Conservation (phyloP, 1,140 invertebrate genomes). For the Magallana ariakensis region DNA sequence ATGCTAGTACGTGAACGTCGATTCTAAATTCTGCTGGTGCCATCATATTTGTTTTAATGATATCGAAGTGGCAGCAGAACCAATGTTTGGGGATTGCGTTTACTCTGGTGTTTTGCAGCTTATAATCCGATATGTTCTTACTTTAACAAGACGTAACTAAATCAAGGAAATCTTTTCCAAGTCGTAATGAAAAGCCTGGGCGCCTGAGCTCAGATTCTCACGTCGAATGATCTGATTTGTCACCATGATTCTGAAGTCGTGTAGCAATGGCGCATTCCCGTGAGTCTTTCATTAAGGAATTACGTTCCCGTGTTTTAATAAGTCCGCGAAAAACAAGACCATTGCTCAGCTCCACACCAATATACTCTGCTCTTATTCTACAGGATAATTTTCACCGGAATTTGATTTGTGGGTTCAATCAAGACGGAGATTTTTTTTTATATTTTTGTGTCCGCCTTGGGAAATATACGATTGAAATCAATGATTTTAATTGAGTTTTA, state of each 20-base stretch:
- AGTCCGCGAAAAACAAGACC: not conserved
- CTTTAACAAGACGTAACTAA: not conserved
- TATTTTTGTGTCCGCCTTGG: not conserved
- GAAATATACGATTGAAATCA: constrained; percentile 11
- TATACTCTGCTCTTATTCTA: not conserved
- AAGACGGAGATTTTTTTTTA: not conserved
- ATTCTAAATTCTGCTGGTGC: too few species aligned
- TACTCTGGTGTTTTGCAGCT: too few species aligned
- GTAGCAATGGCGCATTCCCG: not conserved
- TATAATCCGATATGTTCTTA: constrained; percentile 18
- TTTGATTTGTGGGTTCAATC: constrained; percentile 26
- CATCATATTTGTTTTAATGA: too few species aligned
- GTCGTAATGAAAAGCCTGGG: constrained; percentile 26
- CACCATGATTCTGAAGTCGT: not conserved
- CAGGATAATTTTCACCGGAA: not conserved
- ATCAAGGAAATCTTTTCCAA: not conserved
- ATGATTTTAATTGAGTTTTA: constrained; percentile 2
- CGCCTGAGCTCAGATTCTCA: constrained; percentile 8
- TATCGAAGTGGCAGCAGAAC: too few species aligned
- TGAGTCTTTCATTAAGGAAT: constrained; percentile 22
- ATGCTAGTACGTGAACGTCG: too few species aligned
- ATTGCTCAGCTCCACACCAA: not conserved
- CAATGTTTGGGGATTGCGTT: too few species aligned
- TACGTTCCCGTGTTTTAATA: constrained; percentile 18
- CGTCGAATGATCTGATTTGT: constrained; percentile 15